Percentiles rank a stretch among this genome's conserved stretches.
These are phyloP conservation scores for Microctenopoma stevenorrisi DNA, from an alignment of 2,797 vertebrate species.

Conservation along the genomic window DNA sequence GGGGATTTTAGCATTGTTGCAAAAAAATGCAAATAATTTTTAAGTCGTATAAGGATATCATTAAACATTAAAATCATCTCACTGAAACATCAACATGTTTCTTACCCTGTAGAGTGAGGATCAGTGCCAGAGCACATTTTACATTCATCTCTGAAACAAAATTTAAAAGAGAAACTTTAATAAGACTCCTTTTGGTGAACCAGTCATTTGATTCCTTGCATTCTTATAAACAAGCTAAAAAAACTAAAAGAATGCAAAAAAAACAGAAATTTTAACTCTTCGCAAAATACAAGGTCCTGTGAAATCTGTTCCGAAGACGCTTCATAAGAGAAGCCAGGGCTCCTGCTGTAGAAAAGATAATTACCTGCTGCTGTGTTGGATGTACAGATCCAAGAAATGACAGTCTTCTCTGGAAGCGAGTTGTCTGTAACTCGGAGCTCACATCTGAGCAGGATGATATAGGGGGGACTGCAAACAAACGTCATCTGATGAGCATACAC, in stretches of 20 bases:
- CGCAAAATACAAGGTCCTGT: not conserved
- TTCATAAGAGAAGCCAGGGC: constrained; percentile 8
- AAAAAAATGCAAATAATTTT: not conserved
- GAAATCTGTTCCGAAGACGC: not conserved
- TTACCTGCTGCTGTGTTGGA: constrained; percentile 77
- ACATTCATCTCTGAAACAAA: constrained; percentile 79
- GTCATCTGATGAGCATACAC: constrained; percentile 80
- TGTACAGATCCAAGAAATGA: constrained; percentile 75
- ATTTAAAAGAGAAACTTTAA: not conserved
- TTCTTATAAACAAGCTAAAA: not conserved
- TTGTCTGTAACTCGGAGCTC: constrained; percentile 80
- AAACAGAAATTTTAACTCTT: not conserved
- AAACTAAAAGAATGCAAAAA: constrained; percentile 19
- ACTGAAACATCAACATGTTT: constrained; percentile 5
- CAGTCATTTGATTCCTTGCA: not conserved
- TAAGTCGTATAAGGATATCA: not conserved
- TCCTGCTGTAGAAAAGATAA: constrained; percentile 3
- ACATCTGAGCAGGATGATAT: constrained; percentile 81
- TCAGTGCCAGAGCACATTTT: constrained; percentile 76
- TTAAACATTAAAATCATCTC: not conserved
- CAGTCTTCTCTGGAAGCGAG: constrained; percentile 77
- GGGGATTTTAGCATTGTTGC: not conserved
- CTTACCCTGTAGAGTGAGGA: constrained; percentile 86
- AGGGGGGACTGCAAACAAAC: constrained; percentile 81
- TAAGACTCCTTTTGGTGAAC: not conserved